Conservation (phyloP, 2,888 invertebrate genomes). For the Coremacera marginata region DNA sequence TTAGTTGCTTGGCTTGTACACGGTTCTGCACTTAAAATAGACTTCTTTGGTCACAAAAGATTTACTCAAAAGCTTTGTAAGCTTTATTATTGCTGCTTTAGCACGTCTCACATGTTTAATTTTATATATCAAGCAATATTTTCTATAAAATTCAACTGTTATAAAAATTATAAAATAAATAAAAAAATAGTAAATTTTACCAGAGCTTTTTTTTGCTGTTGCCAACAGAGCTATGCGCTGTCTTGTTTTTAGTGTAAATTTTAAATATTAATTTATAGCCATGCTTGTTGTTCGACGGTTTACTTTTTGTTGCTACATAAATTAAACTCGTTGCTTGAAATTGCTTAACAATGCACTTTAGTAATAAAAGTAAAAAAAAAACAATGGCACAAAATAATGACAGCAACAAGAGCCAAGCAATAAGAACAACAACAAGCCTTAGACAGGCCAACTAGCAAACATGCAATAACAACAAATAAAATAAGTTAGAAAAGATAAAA, state of each 20-base stretch:
- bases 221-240: conserved; percentile 14
- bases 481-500: conserved; percentile 25
- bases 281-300: neutral
- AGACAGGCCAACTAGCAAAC: neutral
- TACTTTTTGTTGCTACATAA: neutral
- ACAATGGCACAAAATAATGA: neutral
- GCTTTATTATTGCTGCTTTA: too few relatives aligned
- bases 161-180: too few relatives aligned
- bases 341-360: neutral
- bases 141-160: too few relatives aligned
- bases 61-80: too few relatives aligned
- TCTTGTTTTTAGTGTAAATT: conserved; percentile 12
- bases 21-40: conserved; percentile 11
- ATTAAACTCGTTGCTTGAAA: neutral
- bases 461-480: conserved; percentile 24
- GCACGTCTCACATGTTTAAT: too few relatives aligned
- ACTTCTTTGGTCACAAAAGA: too few relatives aligned
- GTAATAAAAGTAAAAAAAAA: neutral
- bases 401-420: neutral
- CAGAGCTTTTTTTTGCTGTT: too few relatives aligned
- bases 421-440: conserved; percentile 7
- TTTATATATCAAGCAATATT: too few relatives aligned
- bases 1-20: conserved; percentile 2
- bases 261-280: neutral
- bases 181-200: too few relatives aligned